Percentiles rank a stretch among this genome's conserved stretches.
Conservation (phyloP, 2,797 vertebrate species). For the Sparidentex hasta region DNA sequence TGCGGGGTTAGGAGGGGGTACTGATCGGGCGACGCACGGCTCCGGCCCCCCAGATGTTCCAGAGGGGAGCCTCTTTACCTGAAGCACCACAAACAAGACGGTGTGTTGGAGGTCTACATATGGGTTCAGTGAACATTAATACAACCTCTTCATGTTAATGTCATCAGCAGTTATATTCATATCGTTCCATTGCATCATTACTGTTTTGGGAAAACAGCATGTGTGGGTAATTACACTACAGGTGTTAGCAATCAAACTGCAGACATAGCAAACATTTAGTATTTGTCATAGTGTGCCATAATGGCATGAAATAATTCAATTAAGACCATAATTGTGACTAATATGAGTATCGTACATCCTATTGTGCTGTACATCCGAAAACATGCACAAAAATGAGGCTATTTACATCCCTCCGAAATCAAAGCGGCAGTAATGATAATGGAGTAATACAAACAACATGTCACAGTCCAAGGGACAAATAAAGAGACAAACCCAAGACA, state of each 20-base stretch:
- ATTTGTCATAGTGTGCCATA: slow-evolving; percentile 50
- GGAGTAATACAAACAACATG: slow-evolving; percentile 74
- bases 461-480: slow-evolving; percentile 66
- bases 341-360: slow-evolving; percentile 42
- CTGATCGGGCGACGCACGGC: slow-evolving; percentile 49
- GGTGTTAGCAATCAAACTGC: slow-evolving; percentile 66
- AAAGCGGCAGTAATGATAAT: slow-evolving; percentile 66
- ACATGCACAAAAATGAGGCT: slow-evolving; percentile 38
- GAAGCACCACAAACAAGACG: slow-evolving; percentile 44
- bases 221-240: slow-evolving; percentile 60
- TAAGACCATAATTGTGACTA: slow-evolving; percentile 46
- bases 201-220: slow-evolving; percentile 57
- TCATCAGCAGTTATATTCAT: slow-evolving; percentile 58
- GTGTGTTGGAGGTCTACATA: slow-evolving; percentile 31
- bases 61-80: slow-evolving; percentile 90
- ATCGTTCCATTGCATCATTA: slow-evolving; percentile 69
- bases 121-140: slow-evolving; percentile 55
- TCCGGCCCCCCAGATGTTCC: slow-evolving; percentile 64
- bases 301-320: slow-evolving; percentile 56
- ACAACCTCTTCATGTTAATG: slow-evolving; percentile 46
- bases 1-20: slow-evolving; percentile 46
- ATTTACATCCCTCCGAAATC: slow-evolving; percentile 52
- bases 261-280: slow-evolving; percentile 49
- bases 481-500: slow-evolving; percentile 63
- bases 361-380: slow-evolving; percentile 20